A percentile compares a stretch with the other conserved stretches of the same genome.
These are phyloP conservation scores for Nycticorax nycticorax DNA, from an alignment of 2,113 vertebrate species.

Conservation along the genomic window DNA sequence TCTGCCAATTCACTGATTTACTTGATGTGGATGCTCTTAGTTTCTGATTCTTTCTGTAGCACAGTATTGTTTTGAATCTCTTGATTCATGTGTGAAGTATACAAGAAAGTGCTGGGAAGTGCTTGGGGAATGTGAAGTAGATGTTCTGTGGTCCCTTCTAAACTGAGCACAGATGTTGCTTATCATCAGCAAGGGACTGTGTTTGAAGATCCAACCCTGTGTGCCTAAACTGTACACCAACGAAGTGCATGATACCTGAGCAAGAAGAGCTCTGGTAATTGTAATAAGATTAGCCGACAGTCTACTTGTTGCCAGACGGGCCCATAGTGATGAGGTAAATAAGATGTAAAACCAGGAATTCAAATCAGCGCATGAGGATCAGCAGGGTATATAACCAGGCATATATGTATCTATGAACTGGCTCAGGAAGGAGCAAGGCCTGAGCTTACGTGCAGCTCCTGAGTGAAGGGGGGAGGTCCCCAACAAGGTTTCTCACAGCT, in stretches of 20 bases:
- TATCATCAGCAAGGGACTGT: fast-evolving
- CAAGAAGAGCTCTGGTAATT: background rate
- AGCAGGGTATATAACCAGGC: background rate
- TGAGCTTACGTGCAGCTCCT: background rate
- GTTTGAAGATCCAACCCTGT: background rate
- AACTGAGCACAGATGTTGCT: background rate
- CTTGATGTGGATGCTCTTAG: background rate
- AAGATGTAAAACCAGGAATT: background rate
- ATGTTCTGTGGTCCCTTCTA: background rate
- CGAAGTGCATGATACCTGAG: background rate
- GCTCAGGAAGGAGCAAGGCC: background rate
- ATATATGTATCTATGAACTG: background rate
- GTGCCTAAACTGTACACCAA: background rate
- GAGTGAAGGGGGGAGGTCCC: background rate
- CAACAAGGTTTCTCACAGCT: background rate
- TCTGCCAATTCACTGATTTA: background rate
- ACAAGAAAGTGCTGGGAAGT: background rate
- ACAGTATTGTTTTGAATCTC: background rate
- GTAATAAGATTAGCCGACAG: background rate
- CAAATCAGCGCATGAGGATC: background rate
- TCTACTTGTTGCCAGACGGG: background rate
- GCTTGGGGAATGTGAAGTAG: background rate
- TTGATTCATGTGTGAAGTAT: background rate
- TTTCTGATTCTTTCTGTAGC: background rate
- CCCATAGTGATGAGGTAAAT: background rate